Conservation (phyloP, 2,888 invertebrate genomes). For the Drosophila neutralis region DNA sequence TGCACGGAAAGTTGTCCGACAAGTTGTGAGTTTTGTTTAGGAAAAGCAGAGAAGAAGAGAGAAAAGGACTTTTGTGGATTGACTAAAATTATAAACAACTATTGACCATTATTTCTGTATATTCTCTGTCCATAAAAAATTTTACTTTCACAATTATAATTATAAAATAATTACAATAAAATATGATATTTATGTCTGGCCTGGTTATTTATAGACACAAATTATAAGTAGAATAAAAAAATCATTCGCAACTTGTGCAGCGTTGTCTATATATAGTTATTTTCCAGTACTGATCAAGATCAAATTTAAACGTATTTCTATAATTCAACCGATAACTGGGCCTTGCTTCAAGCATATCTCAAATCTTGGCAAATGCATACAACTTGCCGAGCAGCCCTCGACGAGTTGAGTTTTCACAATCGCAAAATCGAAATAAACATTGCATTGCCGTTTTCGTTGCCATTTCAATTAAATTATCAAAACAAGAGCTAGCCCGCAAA, state of each 20-base stretch:
- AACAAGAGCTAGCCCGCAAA: conserved; percentile 61
- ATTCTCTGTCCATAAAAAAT: neutral
- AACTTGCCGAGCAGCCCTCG: conserved; percentile 25
- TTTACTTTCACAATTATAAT: neutral
- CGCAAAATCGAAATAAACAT: conserved; percentile 53
- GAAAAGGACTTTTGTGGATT: neutral
- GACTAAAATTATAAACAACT: too few relatives aligned
- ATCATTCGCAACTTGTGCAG: neutral
- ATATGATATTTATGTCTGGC: neutral
- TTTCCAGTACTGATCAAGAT: neutral
- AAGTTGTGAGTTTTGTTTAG: neutral
- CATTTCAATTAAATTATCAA: conserved; percentile 80
- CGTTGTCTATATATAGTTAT: neutral
- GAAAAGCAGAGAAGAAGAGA: too few relatives aligned
- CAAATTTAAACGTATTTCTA: neutral
- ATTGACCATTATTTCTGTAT: neutral
- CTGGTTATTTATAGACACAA: neutral
- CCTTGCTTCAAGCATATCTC: neutral
- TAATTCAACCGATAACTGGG: too few relatives aligned
- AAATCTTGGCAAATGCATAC: neutral
- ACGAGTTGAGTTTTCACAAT: conserved; percentile 18
- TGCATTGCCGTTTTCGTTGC: conserved; percentile 63
- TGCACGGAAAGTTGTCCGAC: neutral
- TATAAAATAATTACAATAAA: neutral
- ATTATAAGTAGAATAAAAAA: neutral